These are phyloP conservation scores for Cynopterus sphinx DNA, from an alignment of 2,797 vertebrate species.

Conservation along the genomic window DNA sequence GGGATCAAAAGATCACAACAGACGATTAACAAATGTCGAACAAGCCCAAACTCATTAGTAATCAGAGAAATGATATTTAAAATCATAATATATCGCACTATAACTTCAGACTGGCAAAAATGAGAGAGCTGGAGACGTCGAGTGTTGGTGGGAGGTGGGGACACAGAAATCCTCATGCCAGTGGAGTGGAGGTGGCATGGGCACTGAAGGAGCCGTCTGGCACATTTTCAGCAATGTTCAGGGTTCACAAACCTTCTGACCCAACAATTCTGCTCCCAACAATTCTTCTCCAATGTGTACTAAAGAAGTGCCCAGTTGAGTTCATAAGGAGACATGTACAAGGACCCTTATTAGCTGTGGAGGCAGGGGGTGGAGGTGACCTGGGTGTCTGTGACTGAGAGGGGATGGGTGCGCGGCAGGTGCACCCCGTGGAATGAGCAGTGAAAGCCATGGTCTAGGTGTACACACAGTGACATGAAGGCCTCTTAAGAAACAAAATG, in stretches of 20 bases:
- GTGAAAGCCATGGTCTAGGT: neutral
- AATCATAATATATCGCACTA: neutral
- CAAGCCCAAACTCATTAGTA: neutral
- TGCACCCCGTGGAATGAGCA: neutral
- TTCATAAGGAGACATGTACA: neutral
- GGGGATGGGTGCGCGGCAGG: neutral
- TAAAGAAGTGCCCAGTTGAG: neutral
- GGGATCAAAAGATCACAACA: neutral
- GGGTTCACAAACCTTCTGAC: neutral
- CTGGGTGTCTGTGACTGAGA: neutral
- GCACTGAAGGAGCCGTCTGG: neutral
- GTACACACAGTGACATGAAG: neutral
- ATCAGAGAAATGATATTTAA: neutral
- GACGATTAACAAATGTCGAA: neutral
- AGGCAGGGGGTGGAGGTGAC: neutral
- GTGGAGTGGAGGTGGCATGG: fast-evolving
- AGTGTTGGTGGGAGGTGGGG: neutral
- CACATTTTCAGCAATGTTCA: neutral
- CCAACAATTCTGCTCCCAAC: neutral
- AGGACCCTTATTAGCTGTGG: neutral
- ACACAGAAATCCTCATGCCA: no score
- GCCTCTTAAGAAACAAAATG: neutral
- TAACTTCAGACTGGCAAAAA: neutral
- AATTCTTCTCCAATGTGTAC: neutral
- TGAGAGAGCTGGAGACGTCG: neutral